Evolutionary conservation across 2,888 invertebrate genomes (phyloP).

Genomic region (Tineola bisselliella): DNA sequence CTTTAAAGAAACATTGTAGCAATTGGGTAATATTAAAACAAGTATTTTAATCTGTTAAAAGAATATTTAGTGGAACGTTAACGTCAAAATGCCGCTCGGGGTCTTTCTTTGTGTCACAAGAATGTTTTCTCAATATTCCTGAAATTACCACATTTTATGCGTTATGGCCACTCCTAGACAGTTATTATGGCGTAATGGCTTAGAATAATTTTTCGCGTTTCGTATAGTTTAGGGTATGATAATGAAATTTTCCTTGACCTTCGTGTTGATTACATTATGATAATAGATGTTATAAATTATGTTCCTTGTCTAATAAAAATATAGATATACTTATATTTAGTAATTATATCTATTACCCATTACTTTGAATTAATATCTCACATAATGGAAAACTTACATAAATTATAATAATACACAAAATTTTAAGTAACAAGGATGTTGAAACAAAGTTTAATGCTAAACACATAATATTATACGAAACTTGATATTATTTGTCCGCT

Average conservation of each 20-base stretch:
- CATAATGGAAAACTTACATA: too few relatives aligned
- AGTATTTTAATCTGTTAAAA: conserved; percentile 33
- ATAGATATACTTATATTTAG: background rate
- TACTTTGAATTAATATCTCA: too few relatives aligned
- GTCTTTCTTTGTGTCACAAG: conserved; percentile 28
- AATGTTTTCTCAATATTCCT: conserved; percentile 29
- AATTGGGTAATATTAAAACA: conserved; percentile 26
- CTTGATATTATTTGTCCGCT: background rate
- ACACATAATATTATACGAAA: background rate
- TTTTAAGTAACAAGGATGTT: background rate
- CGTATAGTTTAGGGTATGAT: conserved; percentile 1
- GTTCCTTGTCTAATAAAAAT: background rate
- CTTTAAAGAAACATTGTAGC: background rate
- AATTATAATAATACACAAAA: background rate
- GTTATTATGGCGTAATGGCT: conserved; percentile 11
- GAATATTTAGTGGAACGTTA: conserved; percentile 40
- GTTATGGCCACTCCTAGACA: conserved; percentile 13
- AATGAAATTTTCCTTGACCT: conserved; percentile 11
- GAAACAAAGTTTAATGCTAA: background rate
- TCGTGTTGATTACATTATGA: background rate
- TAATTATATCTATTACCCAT: too few relatives aligned
- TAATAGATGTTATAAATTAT: background rate
- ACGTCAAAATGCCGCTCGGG: conserved; percentile 27
- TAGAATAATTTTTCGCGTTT: conserved; percentile 9
- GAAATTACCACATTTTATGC: conserved; percentile 25